phyloP scores from a whole-genome alignment of 2,113 vertebrate genomes.

The Sebastes schlegelii region DNA sequence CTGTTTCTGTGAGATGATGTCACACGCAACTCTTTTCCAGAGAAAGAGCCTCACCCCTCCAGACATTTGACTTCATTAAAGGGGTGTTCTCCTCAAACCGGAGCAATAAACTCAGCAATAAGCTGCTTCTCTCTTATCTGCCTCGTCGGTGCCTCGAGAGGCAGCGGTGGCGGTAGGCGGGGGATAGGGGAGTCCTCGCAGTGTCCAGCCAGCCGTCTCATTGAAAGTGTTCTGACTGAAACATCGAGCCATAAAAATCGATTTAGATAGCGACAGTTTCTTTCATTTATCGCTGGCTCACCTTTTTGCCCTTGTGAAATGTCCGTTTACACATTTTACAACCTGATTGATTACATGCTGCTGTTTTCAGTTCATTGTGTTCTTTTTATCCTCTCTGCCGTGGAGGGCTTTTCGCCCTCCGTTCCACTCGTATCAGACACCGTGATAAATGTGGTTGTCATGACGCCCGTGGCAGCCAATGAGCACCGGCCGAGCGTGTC shows the following conservation, averaged over 20 bases:
- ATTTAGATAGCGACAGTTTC: constrained; percentile 55
- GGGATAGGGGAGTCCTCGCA: neutral
- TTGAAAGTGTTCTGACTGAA: constrained; percentile 49
- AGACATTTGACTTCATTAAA: constrained; percentile 71
- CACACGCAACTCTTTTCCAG: constrained; percentile 33
- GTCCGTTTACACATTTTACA: constrained; percentile 49
- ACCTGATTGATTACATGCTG: constrained; percentile 59
- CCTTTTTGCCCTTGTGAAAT: constrained; percentile 62
- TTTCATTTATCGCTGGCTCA: constrained; percentile 52
- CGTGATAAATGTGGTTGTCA: constrained; percentile 64
- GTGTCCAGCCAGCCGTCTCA: constrained; percentile 47
- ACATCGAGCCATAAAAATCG: constrained; percentile 52
- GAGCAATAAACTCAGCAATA: constrained; percentile 51
- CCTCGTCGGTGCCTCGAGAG: neutral
- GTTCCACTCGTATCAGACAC: constrained; percentile 18
- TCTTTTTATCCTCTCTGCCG: constrained; percentile 22
- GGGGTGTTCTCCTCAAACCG: constrained; percentile 53
- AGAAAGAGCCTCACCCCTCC: constrained; percentile 46
- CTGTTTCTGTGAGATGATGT: constrained; percentile 69
- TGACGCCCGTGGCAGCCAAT: constrained; percentile 52
- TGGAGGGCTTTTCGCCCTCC: neutral
- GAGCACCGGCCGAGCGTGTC: constrained; percentile 35
- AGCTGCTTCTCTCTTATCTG: constrained; percentile 34
- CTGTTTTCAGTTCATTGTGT: constrained; percentile 54
- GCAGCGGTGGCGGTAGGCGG: too few species aligned